phyloP scores from a whole-genome alignment of 2,797 vertebrate genomes.

The Zenarchopterus dispar region DNA sequence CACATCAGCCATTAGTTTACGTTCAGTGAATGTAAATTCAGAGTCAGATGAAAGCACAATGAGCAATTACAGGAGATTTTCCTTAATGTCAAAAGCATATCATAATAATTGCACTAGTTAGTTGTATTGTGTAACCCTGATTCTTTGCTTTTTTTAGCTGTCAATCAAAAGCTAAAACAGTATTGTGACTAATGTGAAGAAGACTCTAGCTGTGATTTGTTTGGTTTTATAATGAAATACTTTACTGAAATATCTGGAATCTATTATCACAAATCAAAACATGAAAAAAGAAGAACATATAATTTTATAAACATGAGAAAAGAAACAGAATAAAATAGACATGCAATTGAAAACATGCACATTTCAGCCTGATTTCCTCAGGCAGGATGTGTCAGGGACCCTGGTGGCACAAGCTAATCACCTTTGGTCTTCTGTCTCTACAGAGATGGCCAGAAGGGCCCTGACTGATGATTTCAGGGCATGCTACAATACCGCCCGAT shows the following conservation, averaged over 20 bases:
- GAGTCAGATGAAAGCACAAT: slow-evolving; percentile 65
- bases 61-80: slow-evolving; percentile 70
- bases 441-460: slow-evolving; percentile 25
- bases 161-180: slow-evolving; percentile 58
- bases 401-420: slow-evolving; percentile 43
- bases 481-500: slow-evolving; percentile 18
- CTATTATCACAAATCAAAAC: background rate
- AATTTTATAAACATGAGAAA: background rate
- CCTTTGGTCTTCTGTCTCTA: slow-evolving; percentile 38
- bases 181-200: slow-evolving; percentile 28
- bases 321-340: slow-evolving; percentile 3
- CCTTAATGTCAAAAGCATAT: slow-evolving; percentile 67
- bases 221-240: background rate
- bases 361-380: slow-evolving; percentile 13
- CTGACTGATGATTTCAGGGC: slow-evolving; percentile 19
- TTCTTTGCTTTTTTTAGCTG: slow-evolving; percentile 63
- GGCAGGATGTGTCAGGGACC: slow-evolving; percentile 27
- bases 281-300: background rate
- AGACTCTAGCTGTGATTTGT: slow-evolving; percentile 4
- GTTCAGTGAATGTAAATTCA: slow-evolving; percentile 72
- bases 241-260: background rate
- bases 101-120: slow-evolving; percentile 72
- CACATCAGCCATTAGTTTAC: slow-evolving; percentile 55
- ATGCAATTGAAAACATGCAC: slow-evolving; percentile 18
- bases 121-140: slow-evolving; percentile 57